Conservation (phyloP, 2,113 vertebrate species). For the Morone chrysops region DNA sequence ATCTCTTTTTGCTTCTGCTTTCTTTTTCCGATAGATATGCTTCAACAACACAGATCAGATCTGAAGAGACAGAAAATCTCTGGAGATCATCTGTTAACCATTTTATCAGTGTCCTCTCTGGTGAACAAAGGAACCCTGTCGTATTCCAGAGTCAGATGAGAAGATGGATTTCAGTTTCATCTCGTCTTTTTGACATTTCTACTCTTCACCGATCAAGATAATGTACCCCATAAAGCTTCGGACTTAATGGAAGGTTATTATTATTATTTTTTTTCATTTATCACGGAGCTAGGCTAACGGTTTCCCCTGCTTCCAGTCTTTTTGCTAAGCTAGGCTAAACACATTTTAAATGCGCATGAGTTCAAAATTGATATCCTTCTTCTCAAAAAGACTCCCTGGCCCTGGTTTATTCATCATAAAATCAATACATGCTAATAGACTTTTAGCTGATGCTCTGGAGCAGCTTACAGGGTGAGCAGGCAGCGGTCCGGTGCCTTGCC, state of each 20-base stretch:
- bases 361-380: no score
- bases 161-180: not conserved
- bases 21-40: not conserved
- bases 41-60: not conserved
- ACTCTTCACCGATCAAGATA: not conserved
- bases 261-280: not conserved
- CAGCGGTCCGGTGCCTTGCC: not conserved
- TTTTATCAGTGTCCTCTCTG: not conserved
- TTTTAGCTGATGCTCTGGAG: not conserved
- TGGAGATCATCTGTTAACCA: not conserved
- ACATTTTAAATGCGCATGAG: not conserved
- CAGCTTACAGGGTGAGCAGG: slow-evolving; percentile 1
- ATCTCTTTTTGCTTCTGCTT: not conserved
- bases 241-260: not conserved
- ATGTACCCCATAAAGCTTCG: not conserved
- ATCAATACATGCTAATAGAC: slow-evolving; percentile 3
- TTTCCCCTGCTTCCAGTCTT: not conserved
- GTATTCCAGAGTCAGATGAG: not conserved
- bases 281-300: not conserved
- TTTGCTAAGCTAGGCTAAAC: not conserved
- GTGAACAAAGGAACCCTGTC: not conserved
- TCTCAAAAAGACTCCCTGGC: not conserved
- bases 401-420: not conserved
- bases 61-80: not conserved
- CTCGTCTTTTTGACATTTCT: no score